Conservation (phyloP, 2,113 vertebrate genomes). For the Equus quagga region DNA sequence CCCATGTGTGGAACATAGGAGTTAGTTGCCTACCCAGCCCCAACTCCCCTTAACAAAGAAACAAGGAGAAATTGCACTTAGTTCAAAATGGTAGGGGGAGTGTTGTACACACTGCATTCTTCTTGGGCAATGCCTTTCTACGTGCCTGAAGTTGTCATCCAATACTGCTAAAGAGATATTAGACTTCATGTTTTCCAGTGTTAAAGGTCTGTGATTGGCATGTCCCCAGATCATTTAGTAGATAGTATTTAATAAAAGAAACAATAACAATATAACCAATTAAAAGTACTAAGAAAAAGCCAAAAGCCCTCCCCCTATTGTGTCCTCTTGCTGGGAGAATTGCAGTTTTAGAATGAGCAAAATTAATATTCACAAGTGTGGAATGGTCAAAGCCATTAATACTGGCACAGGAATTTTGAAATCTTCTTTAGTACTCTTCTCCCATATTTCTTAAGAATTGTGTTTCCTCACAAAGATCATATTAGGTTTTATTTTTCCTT, state of each 20-base stretch:
- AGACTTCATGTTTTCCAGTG: not conserved
- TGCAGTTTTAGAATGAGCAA: not conserved
- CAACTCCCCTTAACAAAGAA: not conserved
- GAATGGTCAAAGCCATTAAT: not conserved
- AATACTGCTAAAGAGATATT: not conserved
- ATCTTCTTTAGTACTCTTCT: not conserved
- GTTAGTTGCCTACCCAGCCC: not conserved
- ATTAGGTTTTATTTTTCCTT: not conserved
- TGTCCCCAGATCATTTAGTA: not conserved
- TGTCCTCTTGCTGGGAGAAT: not conserved
- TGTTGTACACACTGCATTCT: not conserved
- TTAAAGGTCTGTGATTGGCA: not conserved
- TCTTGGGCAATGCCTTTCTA: accelerated
- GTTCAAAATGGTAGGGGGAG: not conserved
- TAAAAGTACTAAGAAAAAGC: not conserved
- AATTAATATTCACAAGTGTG: not conserved
- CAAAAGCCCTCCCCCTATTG: not conserved
- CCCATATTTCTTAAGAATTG: not conserved
- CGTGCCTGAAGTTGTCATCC: not conserved
- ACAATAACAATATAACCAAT: not conserved
- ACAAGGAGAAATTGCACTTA: not conserved
- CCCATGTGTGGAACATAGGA: not conserved
- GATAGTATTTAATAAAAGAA: not conserved
- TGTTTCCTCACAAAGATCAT: not conserved
- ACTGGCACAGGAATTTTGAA: not conserved